These are phyloP conservation scores for Pelobates fuscus DNA, from an alignment of 2,113 vertebrate species.

Conservation along the genomic window DNA sequence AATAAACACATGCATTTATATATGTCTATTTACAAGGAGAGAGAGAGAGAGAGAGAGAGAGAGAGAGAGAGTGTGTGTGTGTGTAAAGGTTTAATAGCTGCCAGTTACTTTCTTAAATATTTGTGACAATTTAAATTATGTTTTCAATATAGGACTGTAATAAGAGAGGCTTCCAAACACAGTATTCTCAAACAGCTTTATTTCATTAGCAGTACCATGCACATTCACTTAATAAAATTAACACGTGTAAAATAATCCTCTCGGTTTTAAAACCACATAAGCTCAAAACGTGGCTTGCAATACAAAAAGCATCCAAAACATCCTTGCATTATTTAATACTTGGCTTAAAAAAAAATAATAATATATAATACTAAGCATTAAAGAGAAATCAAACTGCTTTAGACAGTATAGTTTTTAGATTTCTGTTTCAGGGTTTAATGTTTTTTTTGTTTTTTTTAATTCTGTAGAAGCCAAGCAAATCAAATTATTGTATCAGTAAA, in stretches of 20 bases:
- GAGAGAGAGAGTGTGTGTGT: too few species aligned
- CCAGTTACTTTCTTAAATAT: too few species aligned
- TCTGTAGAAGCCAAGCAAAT: not conserved
- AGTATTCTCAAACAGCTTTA: conserved; percentile 16
- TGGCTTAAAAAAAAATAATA: conserved; percentile 13
- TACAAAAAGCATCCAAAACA: conserved; percentile 10
- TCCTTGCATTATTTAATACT: conserved; percentile 1
- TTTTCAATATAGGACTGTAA: too few species aligned
- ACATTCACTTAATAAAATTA: conserved; percentile 27
- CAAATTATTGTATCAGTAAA: not conserved
- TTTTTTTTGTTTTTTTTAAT: not conserved
- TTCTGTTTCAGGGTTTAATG: not conserved
- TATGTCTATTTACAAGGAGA: too few species aligned
- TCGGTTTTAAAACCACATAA: conserved; percentile 8
- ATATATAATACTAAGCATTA: too few species aligned
- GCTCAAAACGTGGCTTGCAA: conserved; percentile 31
- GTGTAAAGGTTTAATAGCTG: too few species aligned
- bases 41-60: too few species aligned
- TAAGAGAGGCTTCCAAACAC: not conserved
- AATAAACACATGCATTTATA: too few species aligned
- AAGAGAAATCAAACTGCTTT: conserved; percentile 10
- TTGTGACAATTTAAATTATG: too few species aligned
- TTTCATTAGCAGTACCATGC: conserved; percentile 27
- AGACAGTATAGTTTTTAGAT: not conserved
- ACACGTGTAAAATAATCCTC: conserved; percentile 30